phyloP scores from a whole-genome alignment of 2,797 vertebrate genomes.

The Xenops minutus region DNA sequence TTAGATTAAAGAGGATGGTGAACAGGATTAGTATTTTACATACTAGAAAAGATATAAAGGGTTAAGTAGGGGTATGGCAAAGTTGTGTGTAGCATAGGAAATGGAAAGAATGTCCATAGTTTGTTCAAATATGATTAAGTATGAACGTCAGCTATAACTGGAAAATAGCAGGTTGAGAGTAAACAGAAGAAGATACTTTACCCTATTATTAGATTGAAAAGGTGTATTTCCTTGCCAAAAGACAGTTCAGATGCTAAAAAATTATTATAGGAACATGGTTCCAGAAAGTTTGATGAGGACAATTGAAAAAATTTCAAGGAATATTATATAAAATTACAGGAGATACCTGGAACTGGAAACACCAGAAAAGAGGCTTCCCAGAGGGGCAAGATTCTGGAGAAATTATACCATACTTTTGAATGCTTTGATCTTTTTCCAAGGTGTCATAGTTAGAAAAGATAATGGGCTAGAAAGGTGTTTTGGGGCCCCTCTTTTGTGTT shows the following conservation, averaged over 20 bases:
- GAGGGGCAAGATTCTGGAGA: neutral
- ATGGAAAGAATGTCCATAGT: neutral
- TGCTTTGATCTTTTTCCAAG: neutral
- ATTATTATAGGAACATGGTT: neutral
- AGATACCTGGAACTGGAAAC: neutral
- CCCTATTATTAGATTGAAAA: neutral
- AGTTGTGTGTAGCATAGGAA: neutral
- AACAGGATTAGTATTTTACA: neutral
- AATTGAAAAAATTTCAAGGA: neutral
- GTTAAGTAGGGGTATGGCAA: accelerated
- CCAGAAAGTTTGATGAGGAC: neutral
- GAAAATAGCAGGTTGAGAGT: neutral
- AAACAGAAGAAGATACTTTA: neutral
- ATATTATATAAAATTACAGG: neutral
- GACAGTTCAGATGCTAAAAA: neutral
- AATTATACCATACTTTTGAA: accelerated
- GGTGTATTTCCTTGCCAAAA: neutral
- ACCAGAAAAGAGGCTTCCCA: neutral
- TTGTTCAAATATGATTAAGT: neutral
- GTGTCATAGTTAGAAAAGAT: neutral
- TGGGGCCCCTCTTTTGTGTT: neutral
- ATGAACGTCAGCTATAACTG: neutral
- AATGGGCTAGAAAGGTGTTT: neutral
- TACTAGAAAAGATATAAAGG: neutral
- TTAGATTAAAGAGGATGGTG: neutral